phyloP scores from a whole-genome alignment of 2,888 invertebrate species.

The Allolobophora icterica region DNA sequence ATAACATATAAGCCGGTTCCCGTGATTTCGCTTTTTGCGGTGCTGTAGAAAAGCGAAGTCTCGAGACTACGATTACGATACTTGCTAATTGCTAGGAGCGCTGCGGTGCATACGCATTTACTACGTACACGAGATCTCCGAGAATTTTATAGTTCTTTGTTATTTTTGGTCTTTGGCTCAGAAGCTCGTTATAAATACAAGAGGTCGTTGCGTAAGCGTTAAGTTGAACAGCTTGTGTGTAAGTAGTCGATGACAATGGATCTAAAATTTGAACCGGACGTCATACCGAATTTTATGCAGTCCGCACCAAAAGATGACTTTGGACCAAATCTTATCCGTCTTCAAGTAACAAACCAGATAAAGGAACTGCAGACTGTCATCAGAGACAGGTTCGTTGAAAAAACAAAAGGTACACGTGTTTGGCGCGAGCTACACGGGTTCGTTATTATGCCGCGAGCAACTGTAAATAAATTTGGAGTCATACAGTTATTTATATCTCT shows the following conservation, averaged over 20 bases:
- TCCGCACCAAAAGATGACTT: neutral
- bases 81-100: no score
- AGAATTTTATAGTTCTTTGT: no score
- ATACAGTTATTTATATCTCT: no score
- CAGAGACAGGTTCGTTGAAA: constrained; percentile 65
- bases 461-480: neutral
- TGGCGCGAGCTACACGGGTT: neutral
- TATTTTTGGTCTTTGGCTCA: neutral
- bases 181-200: no score
- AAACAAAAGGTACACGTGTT: neutral
- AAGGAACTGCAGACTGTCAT: constrained; percentile 68
- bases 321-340: constrained; percentile 52
- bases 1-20: no score
- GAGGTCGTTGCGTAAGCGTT: neutral
- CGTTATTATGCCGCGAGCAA: neutral
- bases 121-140: no score
- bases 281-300: neutral
- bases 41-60: no score
- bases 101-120: no score
- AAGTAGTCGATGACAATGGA: neutral
- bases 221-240: neutral
- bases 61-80: no score
- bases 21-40: no score
- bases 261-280: constrained; percentile 20
- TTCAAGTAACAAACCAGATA: constrained; percentile 60